Evolutionary conservation across 2,113 vertebrate species (phyloP).

Genomic region (Labrus mixtus): DNA sequence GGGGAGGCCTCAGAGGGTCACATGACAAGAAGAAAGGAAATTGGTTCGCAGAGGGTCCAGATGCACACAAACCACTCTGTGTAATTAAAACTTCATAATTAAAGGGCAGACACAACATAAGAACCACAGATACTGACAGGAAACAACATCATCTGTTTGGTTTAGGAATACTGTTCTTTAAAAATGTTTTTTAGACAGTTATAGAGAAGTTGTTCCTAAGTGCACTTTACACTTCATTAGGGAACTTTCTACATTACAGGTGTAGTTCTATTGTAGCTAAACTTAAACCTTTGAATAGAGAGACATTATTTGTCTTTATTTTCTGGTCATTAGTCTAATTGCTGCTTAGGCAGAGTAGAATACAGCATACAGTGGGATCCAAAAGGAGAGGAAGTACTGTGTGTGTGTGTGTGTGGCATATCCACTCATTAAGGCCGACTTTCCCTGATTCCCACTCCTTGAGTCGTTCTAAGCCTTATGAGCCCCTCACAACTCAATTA

Average conservation of each 20-base stretch:
- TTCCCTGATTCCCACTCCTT: conserved; percentile 76
- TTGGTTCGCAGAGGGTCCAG: conserved; percentile 80
- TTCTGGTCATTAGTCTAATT: conserved; percentile 77
- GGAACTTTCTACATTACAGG: conserved; percentile 30
- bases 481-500: conserved; percentile 83
- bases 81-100: conserved; percentile 77
- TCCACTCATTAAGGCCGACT: conserved; percentile 78
- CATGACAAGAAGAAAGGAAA: conserved; percentile 83
- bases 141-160: no score
- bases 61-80: conserved; percentile 79
- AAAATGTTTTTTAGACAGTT: no score
- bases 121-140: background rate
- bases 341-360: conserved; percentile 60
- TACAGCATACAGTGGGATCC: conserved; percentile 52
- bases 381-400: conserved; percentile 40
- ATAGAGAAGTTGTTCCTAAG: no score
- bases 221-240: background rate
- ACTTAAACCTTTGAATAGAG: conserved; percentile 30
- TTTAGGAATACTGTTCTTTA: no score
- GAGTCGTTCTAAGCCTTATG: conserved; percentile 80
- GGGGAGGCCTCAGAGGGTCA: conserved; percentile 79
- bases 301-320: conserved; percentile 57
- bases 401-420: conserved; percentile 59
- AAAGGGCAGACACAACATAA: conserved; percentile 73
- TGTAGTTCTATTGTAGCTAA: background rate